Evolutionary conservation across 2,888 invertebrate species (phyloP).

Genomic region (Busseola fusca): DNA sequence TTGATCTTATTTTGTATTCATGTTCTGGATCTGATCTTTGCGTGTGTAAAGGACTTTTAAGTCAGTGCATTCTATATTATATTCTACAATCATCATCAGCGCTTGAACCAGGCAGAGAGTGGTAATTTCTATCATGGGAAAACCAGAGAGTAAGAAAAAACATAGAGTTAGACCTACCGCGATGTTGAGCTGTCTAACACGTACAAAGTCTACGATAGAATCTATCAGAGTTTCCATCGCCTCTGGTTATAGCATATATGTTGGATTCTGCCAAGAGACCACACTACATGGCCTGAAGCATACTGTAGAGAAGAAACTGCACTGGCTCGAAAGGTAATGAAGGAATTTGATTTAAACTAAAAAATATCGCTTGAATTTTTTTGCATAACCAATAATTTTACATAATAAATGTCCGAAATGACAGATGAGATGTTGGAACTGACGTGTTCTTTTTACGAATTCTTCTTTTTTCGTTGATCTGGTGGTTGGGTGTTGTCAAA

Average conservation of each 20-base stretch:
- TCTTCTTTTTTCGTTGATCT: slow-evolving; percentile 26
- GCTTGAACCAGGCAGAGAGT: slow-evolving; percentile 4
- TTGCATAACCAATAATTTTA: slow-evolving; percentile 46
- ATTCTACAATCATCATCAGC: slow-evolving; percentile 7
- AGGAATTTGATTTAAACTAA: slow-evolving; percentile 18
- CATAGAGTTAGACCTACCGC: slow-evolving; percentile 69
- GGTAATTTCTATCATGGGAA: slow-evolving; percentile 27
- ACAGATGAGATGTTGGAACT: slow-evolving; percentile 32
- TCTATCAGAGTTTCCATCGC: slow-evolving; percentile 70
- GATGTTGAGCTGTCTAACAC: slow-evolving; percentile 76
- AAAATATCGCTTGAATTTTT: slow-evolving; percentile 38
- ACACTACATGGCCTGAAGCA: slow-evolving; percentile 84
- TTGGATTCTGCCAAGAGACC: slow-evolving; percentile 81
- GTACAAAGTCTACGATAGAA: slow-evolving; percentile 73
- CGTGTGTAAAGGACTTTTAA: not conserved
- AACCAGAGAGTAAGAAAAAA: slow-evolving; percentile 58
- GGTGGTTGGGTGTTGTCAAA: slow-evolving; percentile 17
- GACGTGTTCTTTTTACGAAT: slow-evolving; percentile 62
- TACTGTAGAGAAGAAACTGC: slow-evolving; percentile 80
- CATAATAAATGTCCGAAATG: slow-evolving; percentile 33
- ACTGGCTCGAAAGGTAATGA: slow-evolving; percentile 81
- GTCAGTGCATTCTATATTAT: not conserved
- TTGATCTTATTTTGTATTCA: not conserved
- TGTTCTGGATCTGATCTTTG: not conserved
- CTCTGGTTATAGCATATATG: slow-evolving; percentile 69